These are phyloP conservation scores for Celastrina argiolus DNA, from an alignment of 2,888 invertebrate species.

Conservation along the genomic window DNA sequence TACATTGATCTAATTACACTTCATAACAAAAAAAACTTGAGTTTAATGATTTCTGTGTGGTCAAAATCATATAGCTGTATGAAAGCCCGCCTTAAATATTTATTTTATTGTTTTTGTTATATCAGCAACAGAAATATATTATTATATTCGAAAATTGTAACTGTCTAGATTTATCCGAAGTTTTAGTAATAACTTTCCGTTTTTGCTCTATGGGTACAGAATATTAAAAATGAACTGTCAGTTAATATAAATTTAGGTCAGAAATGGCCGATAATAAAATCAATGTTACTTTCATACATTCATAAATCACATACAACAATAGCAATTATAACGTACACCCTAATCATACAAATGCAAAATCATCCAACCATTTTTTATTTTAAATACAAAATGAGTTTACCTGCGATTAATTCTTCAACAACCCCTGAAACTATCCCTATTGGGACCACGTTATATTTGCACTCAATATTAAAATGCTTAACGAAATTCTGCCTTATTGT, in stretches of 20 bases:
- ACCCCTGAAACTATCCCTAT: slow-evolving; percentile 64
- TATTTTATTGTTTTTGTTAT: too few relatives aligned
- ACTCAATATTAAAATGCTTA: background rate
- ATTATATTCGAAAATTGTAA: too few relatives aligned
- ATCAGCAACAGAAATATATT: too few relatives aligned
- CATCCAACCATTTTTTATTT: slow-evolving; percentile 46
- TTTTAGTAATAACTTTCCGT: too few relatives aligned
- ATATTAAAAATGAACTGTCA: too few relatives aligned
- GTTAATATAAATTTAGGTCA: background rate
- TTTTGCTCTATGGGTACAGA: too few relatives aligned
- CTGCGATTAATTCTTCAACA: slow-evolving; percentile 70
- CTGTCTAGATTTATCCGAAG: too few relatives aligned
- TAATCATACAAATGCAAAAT: slow-evolving; percentile 50
- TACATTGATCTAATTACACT: too few relatives aligned
- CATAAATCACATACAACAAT: slow-evolving; percentile 25
- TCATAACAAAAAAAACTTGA: too few relatives aligned
- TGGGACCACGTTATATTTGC: slow-evolving; percentile 37
- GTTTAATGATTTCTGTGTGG: too few relatives aligned
- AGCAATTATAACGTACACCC: slow-evolving; percentile 30
- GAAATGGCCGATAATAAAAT: background rate
- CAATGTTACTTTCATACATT: background rate
- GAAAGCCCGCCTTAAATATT: too few relatives aligned
- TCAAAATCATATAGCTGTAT: too few relatives aligned
- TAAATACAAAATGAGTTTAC: slow-evolving; percentile 61
- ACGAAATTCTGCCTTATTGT: slow-evolving; percentile 15